Evolutionary conservation across 2,113 vertebrate genomes (phyloP).

Genomic region (Pungitius pungitius): DNA sequence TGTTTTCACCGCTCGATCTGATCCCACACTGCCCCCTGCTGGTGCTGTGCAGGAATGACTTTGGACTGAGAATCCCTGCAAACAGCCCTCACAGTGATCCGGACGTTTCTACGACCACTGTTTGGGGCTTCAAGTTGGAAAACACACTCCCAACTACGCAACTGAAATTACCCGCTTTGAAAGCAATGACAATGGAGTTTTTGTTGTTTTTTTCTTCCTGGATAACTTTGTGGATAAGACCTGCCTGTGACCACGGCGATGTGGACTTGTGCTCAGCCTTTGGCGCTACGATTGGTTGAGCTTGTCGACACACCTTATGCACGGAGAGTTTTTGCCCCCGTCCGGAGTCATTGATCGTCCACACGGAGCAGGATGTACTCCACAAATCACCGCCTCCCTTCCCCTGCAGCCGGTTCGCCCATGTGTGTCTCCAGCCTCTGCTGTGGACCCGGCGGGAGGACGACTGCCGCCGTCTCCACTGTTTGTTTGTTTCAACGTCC

Average conservation of each 20-base stretch:
- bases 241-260: not conserved
- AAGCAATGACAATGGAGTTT: constrained; percentile 7
- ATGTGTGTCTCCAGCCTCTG: not conserved
- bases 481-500: not conserved
- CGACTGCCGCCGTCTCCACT: not conserved
- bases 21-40: constrained; percentile 49
- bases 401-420: constrained; percentile 24
- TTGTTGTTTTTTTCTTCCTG: not conserved
- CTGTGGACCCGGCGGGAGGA: constrained; percentile 19
- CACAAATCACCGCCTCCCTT: not conserved
- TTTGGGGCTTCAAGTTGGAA: constrained; percentile 6
- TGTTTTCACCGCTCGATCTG: not conserved
- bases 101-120: not conserved
- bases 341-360: constrained; percentile 5
- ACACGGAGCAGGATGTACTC: constrained; percentile 29
- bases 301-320: not conserved
- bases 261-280: constrained; percentile 19
- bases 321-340: constrained; percentile 1
- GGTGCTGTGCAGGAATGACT: constrained; percentile 46
- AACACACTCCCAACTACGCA: constrained; percentile 2
- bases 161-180: not conserved
- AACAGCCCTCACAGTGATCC: not conserved
- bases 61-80: constrained; percentile 43
- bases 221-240: not conserved
- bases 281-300: constrained; percentile 32